These are phyloP conservation scores for Loxodonta africana DNA, from an alignment of 2,113 vertebrate genomes.

Conservation along the genomic window DNA sequence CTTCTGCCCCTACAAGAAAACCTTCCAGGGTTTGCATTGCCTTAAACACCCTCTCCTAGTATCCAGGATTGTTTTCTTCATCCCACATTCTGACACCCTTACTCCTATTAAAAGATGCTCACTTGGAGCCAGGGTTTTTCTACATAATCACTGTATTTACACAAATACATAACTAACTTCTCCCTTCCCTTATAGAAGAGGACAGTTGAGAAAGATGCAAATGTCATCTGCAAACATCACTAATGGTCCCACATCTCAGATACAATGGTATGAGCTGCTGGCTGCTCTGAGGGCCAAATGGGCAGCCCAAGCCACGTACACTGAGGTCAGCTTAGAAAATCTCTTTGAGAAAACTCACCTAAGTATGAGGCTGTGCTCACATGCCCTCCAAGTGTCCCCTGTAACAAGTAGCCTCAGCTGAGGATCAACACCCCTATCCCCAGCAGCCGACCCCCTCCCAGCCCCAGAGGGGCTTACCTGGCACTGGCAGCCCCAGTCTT, in stretches of 20 bases:
- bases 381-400: background rate
- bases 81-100: rapidly evolving
- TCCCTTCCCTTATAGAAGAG: background rate
- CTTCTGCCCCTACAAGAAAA: background rate
- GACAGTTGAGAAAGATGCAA: background rate
- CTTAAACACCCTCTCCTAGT: background rate
- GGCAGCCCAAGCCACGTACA: background rate
- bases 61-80: background rate
- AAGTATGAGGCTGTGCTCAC: background rate
- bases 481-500: background rate
- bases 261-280: background rate
- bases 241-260: background rate
- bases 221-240: background rate
- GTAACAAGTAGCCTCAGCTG: background rate
- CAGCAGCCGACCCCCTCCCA: background rate
- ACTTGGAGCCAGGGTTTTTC: rapidly evolving
- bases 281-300: background rate
- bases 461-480: background rate
- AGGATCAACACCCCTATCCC: background rate
- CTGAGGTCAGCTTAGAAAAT: background rate
- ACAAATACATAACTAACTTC: background rate
- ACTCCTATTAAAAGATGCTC: background rate
- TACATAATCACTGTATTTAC: background rate
- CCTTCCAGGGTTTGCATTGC: background rate
- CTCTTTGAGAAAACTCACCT: background rate